Evolutionary conservation across 2,113 vertebrate species (phyloP).

Genomic region (Zootoca vivipara): DNA sequence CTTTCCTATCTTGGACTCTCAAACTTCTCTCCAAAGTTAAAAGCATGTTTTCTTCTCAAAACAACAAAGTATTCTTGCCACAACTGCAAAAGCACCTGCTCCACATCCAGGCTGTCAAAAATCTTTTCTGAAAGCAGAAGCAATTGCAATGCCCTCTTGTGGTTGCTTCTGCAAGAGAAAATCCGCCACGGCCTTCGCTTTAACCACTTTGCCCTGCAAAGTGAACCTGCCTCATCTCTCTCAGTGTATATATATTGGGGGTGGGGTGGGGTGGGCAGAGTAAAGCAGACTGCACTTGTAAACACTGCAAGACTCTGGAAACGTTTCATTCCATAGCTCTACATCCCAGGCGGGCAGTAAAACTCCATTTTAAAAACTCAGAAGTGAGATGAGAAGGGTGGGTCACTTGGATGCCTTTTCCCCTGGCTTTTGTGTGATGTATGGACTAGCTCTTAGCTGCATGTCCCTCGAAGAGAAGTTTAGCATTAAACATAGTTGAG

Average conservation of each 20-base stretch:
- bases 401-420: accelerated
- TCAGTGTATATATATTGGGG: no score
- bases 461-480: neutral
- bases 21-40: neutral
- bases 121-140: neutral
- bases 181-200: neutral
- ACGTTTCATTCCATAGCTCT: neutral
- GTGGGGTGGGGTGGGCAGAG: neutral
- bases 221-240: neutral
- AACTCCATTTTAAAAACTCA: neutral
- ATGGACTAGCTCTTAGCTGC: neutral
- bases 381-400: neutral
- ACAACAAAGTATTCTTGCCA: neutral
- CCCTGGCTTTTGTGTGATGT: neutral
- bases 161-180: neutral
- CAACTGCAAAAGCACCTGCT: accelerated
- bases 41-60: neutral
- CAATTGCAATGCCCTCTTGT: accelerated
- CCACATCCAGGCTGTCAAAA: neutral
- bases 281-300: neutral
- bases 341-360: neutral
- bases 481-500: neutral
- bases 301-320: neutral
- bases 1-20: accelerated
- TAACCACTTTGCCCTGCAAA: accelerated